Percentiles rank a stretch among this genome's conserved stretches.
Conservation (phyloP, 2,888 invertebrate genomes). For the Ectemnius cavifrons region DNA sequence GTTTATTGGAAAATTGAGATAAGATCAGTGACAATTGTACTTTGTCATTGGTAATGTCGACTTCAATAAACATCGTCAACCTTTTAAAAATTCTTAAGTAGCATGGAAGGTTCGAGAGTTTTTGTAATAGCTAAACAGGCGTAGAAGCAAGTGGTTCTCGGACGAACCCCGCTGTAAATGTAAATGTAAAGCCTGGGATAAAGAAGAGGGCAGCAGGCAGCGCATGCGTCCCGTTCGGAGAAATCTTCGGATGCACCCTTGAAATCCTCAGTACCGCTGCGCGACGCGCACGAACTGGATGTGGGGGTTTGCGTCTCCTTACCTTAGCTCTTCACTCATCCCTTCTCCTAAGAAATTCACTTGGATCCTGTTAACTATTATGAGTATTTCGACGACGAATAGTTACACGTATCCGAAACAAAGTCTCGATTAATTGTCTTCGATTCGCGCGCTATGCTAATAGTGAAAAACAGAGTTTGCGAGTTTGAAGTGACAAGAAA, state of each 20-base stretch:
- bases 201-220: not conserved
- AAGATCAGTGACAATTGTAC: too few species aligned
- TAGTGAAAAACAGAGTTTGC: not conserved
- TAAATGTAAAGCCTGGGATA: too few species aligned
- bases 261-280: slow-evolving; percentile 49
- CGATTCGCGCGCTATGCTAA: not conserved
- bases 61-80: too few species aligned
- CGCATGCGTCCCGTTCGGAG: slow-evolving; percentile 38
- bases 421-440: not conserved
- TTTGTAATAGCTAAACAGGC: too few species aligned
- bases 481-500: slow-evolving; percentile 1
- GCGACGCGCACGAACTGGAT: slow-evolving; percentile 47
- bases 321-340: slow-evolving; percentile 1
- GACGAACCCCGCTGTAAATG: too few species aligned
- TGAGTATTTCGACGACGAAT: too few species aligned
- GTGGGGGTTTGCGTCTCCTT: slow-evolving; percentile 23
- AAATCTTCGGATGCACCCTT: slow-evolving; percentile 41
- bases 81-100: too few species aligned
- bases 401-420: not conserved
- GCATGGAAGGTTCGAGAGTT: too few species aligned
- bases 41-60: too few species aligned
- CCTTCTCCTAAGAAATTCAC: not conserved
- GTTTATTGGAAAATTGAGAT: too few species aligned
- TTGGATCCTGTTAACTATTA: too few species aligned
- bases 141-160: too few species aligned